These are phyloP conservation scores for Hydractinia echinata DNA, from an alignment of 30 jellyfish, hydroid and myxozoan genomes.

Conservation along the genomic window DNA sequence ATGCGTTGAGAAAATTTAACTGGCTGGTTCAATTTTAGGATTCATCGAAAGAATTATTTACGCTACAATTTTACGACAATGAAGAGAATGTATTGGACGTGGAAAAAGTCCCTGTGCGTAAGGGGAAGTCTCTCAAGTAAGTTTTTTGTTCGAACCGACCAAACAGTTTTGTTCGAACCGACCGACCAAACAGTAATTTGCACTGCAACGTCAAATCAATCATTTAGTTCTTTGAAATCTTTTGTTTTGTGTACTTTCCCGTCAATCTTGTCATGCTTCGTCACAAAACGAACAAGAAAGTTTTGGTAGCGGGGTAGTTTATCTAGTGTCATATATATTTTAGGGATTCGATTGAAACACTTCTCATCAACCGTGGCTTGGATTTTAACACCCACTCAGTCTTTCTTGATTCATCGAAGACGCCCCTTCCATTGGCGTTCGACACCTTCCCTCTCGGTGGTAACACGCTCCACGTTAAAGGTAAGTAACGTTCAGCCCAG, in stretches of 20 bases:
- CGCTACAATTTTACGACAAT: conserved; percentile 23
- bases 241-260: neutral
- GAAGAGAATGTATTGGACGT: conserved; percentile 27
- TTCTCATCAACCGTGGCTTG: conserved; percentile 56
- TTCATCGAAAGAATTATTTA: conserved; percentile 32
- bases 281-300: no score
- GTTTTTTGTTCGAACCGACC: conserved; percentile 10
- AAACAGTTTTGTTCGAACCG: neutral
- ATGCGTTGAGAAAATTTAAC: no score
- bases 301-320: neutral
- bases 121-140: conserved; percentile 91
- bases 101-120: conserved; percentile 72
- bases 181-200: neutral
- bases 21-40: neutral
- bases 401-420: conserved; percentile 85
- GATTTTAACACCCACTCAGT: conserved; percentile 89
- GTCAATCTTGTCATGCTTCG: neutral
- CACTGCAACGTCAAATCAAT: neutral
- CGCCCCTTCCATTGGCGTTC: conserved; percentile 96
- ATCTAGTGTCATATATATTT: conserved; percentile 1
- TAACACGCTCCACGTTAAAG: conserved; percentile 83
- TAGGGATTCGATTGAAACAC: conserved; percentile 76
- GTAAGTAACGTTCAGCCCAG: conserved; percentile 30
- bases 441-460: conserved; percentile 94
- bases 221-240: neutral